phyloP scores from a whole-genome alignment of 2,888 invertebrate species.

The Hemicrepidius hirtus region DNA sequence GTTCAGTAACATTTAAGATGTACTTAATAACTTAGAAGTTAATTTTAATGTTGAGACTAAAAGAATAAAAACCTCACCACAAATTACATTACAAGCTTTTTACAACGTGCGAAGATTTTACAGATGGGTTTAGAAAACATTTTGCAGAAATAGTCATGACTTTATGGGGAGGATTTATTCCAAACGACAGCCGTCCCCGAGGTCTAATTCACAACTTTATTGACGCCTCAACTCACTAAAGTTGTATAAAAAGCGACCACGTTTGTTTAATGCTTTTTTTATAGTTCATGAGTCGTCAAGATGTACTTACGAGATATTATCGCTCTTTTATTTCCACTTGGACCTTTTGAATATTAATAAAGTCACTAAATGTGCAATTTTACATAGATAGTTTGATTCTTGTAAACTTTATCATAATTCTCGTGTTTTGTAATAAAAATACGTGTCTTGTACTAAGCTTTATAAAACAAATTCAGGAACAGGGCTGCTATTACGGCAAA shows the following conservation, averaged over 20 bases:
- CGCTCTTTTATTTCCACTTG: slow-evolving; percentile 46
- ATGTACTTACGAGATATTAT: slow-evolving; percentile 60
- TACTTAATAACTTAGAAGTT: slow-evolving; percentile 11
- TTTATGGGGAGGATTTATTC: slow-evolving; percentile 67
- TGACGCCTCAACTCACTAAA: slow-evolving; percentile 68
- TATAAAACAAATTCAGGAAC: not conserved
- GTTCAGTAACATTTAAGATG: slow-evolving; percentile 13
- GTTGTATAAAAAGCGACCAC: slow-evolving; percentile 67
- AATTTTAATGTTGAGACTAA: not conserved
- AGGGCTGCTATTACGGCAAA: not conserved
- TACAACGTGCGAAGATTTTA: slow-evolving; percentile 45
- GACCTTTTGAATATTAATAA: slow-evolving; percentile 44
- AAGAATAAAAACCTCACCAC: not conserved
- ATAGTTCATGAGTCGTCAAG: slow-evolving; percentile 61
- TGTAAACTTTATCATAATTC: slow-evolving; percentile 12
- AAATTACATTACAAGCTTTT: slow-evolving; percentile 41
- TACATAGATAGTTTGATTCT: slow-evolving; percentile 10
- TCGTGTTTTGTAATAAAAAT: slow-evolving; percentile 24
- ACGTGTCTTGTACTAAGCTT: not conserved
- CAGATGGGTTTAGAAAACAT: slow-evolving; percentile 51
- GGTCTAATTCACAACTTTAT: slow-evolving; percentile 70
- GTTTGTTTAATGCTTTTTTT: slow-evolving; percentile 68
- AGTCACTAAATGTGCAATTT: slow-evolving; percentile 9
- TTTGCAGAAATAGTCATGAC: slow-evolving; percentile 64
- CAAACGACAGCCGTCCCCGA: slow-evolving; percentile 67